Conservation (phyloP, 1,140 invertebrate genomes). For the Dermatophagoides farinae region DNA sequence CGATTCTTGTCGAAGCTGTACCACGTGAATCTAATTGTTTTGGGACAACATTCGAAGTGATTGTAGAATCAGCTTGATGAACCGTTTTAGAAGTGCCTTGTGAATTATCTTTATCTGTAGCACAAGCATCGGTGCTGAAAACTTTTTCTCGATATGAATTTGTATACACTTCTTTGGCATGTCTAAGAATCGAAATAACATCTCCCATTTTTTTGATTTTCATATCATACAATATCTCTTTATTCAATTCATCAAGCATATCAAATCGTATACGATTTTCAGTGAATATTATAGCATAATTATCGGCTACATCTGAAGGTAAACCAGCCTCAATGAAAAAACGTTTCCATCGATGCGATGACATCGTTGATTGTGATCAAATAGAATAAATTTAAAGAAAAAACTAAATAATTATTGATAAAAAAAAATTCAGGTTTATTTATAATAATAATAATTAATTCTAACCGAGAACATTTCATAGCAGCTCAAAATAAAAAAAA, state of each 20-base stretch:
- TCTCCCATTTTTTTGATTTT: constrained; percentile 59
- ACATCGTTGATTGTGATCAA: not conserved
- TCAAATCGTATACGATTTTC: constrained; percentile 56
- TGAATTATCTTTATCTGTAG: not conserved
- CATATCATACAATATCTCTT: constrained; percentile 61
- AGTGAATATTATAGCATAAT: constrained; percentile 57
- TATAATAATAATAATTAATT: no score
- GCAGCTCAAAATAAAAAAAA: no score
- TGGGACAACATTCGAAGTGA: not conserved
- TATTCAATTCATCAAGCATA: constrained; percentile 57
- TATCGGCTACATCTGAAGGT: constrained; percentile 43
- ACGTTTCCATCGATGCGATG: constrained; percentile 36
- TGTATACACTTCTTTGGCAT: constrained; percentile 47
- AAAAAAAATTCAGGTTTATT: no score
- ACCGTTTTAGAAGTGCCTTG: not conserved
- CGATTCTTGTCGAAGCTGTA: not conserved
- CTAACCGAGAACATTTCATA: no score
- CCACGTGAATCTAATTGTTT: not conserved
- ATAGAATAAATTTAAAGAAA: no score
- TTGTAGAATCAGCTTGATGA: not conserved
- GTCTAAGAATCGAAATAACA: constrained; percentile 58
- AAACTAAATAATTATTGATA: no score
- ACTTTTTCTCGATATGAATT: constrained; percentile 6
- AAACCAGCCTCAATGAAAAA: constrained; percentile 59
- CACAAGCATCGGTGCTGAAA: not conserved